Base-by-base conservation (phyloP, 64 coral and sea anemone species). In the Pocillopora verrucosa region DNA sequence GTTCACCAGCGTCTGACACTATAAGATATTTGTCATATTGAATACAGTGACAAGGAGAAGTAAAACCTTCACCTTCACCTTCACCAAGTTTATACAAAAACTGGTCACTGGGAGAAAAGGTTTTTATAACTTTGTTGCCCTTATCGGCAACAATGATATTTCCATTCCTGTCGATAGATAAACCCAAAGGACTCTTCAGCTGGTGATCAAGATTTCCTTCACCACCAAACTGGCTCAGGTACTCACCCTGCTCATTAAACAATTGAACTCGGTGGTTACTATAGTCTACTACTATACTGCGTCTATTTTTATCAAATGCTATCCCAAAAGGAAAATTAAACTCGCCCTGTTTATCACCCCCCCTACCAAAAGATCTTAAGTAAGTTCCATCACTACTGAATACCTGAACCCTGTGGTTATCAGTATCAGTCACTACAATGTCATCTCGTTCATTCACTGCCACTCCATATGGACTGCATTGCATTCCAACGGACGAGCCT, bases 371-470 rank as follows among this genome's bases (percentile, higher is more conserved):
- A 20, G 67, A 70, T 58, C 80, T 83, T 37, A 90, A 60, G 36
- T 75, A 84, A 17, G 78, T 64, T 26, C 89, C 89, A 36, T 90
- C 89, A 10, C 67, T 14, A 61, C 19, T 84, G 56, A 90, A 90
- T 13, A 90, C 89, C 34, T 83, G 79, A 12, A 90, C 56, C 22
- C 89, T 72, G 56, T 90, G 79, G 13, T 84, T 90, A 38, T 84
- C 63, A 79, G 65, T 74, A 20, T 90, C 89, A 26, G 89, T 90
- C 57, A 90, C 89, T 2, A 75, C 64, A 16, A 90, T 90, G 1
- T 80, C 61, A 11, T 80, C 65, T 19, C 67, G 80, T 12, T 26
- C 56, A 83, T 90, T 80, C 3, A 84, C 67, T 11, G 89, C 80
- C 36, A 90, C 56, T 15, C 89, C 89, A 24, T 68, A 76, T 1